Base-by-base conservation (phyloP, 2,888 invertebrate genomes). In the Tanytarsus gracilentus region DNA sequence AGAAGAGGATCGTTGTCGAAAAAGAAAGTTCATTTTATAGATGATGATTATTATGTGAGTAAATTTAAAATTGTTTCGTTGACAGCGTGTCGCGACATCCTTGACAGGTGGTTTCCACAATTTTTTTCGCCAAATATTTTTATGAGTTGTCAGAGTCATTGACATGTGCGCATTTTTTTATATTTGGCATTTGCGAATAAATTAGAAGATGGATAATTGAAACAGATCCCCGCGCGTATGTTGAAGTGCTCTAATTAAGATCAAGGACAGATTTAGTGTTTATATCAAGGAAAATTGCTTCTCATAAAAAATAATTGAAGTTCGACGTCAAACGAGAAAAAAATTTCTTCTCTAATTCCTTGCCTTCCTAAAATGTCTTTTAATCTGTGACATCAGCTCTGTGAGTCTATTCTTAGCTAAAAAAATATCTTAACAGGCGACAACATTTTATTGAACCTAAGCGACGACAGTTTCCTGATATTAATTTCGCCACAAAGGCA, bases 381-480 rank as follows among this genome's bases (percentile, higher is more conserved):
- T n/a, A 23, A 44, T 44, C 11, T 18, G 11, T 33, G n/a, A 33
- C 33, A 33, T 9, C 33, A 33, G 33, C 33, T 33, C 33, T 33
- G n/a, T n/a, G n/a, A n/a, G n/a, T n/a, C n/a, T 44, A 18, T 44
- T 44, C n/a, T 44, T 44, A 44, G n/a, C 16, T n/a, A 36, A 36
- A 36, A 36, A 36, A 36, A 36, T 44, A 44, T 11, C n/a, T n/a
- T n/a, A n/a, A n/a, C n/a, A n/a, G n/a, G n/a, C n/a, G n/a, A n/a
- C n/a, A n/a, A n/a, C n/a, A n/a, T n/a, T n/a, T n/a, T n/a, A n/a
- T n/a, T n/a, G n/a, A n/a, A n/a, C 18, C 18, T 11, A 53, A 55
- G 16, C 39, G 48, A 44, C 44, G 48, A 58, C 58, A 58, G 58
- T 40, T 58, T 58, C 58, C 58, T 58, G 58, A 58, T 48, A 58